phyloP scores from a whole-genome alignment of 1,140 invertebrate species.

The Drosophila azteca region DNA sequence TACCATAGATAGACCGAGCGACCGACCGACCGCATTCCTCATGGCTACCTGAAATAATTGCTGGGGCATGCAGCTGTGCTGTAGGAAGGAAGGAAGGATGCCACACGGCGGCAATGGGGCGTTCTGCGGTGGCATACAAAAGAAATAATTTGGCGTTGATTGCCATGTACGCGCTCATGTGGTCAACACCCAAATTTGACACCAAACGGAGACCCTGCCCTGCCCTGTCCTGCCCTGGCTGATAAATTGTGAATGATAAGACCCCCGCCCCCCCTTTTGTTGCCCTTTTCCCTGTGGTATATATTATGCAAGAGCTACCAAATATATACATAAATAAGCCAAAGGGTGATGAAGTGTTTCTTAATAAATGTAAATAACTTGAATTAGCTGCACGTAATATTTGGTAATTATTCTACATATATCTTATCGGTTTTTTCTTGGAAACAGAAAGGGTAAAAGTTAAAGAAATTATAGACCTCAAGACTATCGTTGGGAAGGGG shows the following conservation, averaged over 20 bases:
- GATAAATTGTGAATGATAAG: constrained; percentile 73
- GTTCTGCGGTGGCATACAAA: constrained; percentile 55
- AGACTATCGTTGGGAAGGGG: too few relatives aligned
- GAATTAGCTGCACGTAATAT: constrained; percentile 26
- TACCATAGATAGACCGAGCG: constrained; percentile 52
- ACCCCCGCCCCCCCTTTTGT: too few relatives aligned
- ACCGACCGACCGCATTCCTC: constrained; percentile 31
- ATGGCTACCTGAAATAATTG: constrained; percentile 78
- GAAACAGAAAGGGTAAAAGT: not conserved
- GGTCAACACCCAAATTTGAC: constrained; percentile 80
- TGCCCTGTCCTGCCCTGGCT: not conserved
- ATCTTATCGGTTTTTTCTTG: not conserved
- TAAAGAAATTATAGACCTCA: too few relatives aligned
- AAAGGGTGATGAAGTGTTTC: constrained; percentile 46
- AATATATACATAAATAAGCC: constrained; percentile 25
- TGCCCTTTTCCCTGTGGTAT: not conserved
- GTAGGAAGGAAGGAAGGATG: constrained; percentile 38
- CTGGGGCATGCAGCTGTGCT: constrained; percentile 39
- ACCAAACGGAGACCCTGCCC: constrained; percentile 44
- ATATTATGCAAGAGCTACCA: constrained; percentile 6
- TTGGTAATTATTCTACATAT: constrained; percentile 1
- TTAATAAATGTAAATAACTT: constrained; percentile 50
- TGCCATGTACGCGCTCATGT: constrained; percentile 76
- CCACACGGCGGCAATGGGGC: constrained; percentile 26
- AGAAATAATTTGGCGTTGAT: constrained; percentile 79